Evolutionary conservation across 2,888 invertebrate genomes (phyloP).

Genomic region (Ellobium chinense): DNA sequence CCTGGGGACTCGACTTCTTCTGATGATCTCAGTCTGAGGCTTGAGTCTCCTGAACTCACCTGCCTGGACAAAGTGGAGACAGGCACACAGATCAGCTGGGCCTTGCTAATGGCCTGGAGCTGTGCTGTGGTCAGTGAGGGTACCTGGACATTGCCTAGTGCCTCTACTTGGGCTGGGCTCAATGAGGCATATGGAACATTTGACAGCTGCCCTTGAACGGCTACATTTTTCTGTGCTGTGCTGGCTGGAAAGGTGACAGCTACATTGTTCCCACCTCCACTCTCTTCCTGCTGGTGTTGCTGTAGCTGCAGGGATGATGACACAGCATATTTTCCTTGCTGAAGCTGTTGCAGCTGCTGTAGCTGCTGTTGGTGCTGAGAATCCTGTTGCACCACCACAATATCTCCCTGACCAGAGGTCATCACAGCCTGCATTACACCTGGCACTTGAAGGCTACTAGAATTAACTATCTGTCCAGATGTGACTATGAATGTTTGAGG

Average conservation of each 20-base stretch:
- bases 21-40: background rate
- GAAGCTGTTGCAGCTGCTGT: constrained; percentile 14
- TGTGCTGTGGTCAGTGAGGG: background rate
- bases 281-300: background rate
- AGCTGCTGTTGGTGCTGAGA: constrained; percentile 2
- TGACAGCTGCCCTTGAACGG: background rate
- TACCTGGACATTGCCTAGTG: background rate
- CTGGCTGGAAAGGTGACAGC: background rate
- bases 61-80: background rate
- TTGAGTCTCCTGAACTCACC: background rate
- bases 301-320: background rate
- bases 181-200: background rate
- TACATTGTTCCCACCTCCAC: background rate
- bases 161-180: background rate
- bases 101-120: constrained; percentile 17
- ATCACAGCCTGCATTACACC: background rate
- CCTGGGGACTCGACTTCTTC: background rate
- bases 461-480: constrained; percentile 2
- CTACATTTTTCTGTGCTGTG: constrained; percentile 4
- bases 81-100: constrained; percentile 31
- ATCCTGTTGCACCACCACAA: background rate
- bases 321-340: constrained; percentile 4
- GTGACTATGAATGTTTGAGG: constrained; percentile 19
- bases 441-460: constrained; percentile 24
- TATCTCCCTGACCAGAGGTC: background rate